These are phyloP conservation scores for Neolamprologus ventralis DNA, from an alignment of 2,113 vertebrate species.

Conservation along the genomic window DNA sequence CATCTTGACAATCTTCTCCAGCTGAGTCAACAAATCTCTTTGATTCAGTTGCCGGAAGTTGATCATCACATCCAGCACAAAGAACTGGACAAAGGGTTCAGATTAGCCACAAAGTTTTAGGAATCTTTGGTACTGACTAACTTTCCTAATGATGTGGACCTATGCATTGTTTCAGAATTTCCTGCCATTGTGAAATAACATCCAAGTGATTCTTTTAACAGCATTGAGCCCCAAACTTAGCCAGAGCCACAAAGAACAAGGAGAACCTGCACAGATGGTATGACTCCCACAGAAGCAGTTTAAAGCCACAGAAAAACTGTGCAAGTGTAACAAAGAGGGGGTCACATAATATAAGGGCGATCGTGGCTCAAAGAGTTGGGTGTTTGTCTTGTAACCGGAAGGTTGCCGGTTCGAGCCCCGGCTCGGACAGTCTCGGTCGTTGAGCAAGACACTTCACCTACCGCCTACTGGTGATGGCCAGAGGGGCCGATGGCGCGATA, in stretches of 20 bases:
- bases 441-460: not conserved
- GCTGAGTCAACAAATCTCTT: constrained; percentile 90
- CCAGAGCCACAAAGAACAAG: not conserved
- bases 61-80: constrained; percentile 95
- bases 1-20: constrained; percentile 89
- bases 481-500: rapidly evolving
- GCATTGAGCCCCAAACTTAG: not conserved
- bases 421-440: rapidly evolving
- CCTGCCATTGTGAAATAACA: not conserved
- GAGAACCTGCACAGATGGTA: not conserved
- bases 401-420: too few species aligned
- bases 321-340: not conserved
- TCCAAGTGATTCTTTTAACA: not conserved
- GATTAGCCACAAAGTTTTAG: not conserved
- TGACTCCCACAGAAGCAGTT: not conserved
- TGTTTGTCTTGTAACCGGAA: too few species aligned
- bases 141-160: not conserved
- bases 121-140: not conserved
- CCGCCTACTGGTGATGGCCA: not conserved
- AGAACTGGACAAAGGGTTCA: constrained; percentile 75
- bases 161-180: not conserved
- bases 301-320: not conserved
- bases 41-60: constrained; percentile 93
- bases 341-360: not conserved
- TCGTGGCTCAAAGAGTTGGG: too few species aligned